Conservation (phyloP, 2,113 vertebrate species). For the Myodes glareolus region DNA sequence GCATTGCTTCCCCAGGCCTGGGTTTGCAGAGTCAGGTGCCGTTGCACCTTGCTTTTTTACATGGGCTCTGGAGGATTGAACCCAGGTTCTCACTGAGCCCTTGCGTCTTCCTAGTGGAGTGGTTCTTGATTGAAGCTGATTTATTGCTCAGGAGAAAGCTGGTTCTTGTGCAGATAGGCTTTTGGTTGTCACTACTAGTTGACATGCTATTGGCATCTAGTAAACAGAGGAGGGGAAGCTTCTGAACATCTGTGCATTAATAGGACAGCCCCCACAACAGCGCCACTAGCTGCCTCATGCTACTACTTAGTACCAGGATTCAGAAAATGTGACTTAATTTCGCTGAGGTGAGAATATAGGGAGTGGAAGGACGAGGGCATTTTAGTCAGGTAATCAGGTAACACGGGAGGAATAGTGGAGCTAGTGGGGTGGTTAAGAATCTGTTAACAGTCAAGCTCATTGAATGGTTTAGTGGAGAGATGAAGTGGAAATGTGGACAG, state of each 20-base stretch:
- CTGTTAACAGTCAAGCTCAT: neutral
- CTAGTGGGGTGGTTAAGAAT: neutral
- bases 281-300: neutral
- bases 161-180: neutral
- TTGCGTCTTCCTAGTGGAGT: neutral
- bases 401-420: neutral
- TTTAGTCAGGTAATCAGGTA: neutral
- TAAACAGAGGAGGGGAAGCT: neutral
- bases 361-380: neutral
- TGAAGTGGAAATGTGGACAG: neutral
- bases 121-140: neutral
- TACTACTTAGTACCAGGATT: neutral
- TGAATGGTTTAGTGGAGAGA: neutral
- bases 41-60: neutral
- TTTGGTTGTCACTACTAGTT: neutral
- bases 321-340: neutral
- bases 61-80: neutral
- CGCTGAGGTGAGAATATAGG: neutral
- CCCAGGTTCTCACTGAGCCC: neutral
- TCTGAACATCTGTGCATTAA: neutral
- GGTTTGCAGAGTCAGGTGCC: neutral
- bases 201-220: neutral
- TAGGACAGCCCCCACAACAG: neutral
- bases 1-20: neutral
- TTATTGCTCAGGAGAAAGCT: neutral